These are phyloP conservation scores for Micromussa lordhowensis DNA, from an alignment of 92 coral and sea anemone species.

Conservation along the genomic window DNA sequence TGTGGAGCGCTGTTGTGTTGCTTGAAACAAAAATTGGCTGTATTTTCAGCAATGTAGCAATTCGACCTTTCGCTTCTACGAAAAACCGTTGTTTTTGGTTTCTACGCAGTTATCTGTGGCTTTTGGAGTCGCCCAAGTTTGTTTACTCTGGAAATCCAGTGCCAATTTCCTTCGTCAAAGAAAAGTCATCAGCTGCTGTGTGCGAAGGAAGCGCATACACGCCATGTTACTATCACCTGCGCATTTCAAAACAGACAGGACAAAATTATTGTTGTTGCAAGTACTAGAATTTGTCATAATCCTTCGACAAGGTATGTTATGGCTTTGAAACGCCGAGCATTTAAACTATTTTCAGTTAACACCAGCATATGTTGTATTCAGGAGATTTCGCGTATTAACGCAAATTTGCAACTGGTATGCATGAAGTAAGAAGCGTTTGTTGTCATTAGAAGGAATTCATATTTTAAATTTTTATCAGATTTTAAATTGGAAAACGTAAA, in stretches of 20 bases:
- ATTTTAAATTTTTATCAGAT: no score
- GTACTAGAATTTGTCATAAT: neutral
- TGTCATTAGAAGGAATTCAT: neutral
- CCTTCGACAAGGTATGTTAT: slow-evolving; percentile 30
- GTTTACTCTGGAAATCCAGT: neutral
- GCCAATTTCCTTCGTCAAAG: neutral
- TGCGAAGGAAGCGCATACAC: neutral
- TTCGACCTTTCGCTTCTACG: neutral
- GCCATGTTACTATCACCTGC: neutral
- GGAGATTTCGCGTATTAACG: neutral
- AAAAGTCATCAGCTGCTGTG: neutral
- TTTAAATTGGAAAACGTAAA: neutral
- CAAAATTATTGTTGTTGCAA: neutral
- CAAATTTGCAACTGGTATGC: neutral
- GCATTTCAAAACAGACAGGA: neutral
- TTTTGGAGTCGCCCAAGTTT: neutral
- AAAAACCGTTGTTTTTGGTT: neutral
- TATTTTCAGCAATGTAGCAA: neutral
- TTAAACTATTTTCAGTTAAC: neutral
- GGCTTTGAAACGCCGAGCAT: no score
- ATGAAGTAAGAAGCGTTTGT: neutral
- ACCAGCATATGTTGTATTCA: neutral
- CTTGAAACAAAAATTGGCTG: neutral
- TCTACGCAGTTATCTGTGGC: neutral
- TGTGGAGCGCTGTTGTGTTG: neutral